Base-by-base conservation (phyloP, 1,140 invertebrate genomes). In the Caerostris extrusa region DNA sequence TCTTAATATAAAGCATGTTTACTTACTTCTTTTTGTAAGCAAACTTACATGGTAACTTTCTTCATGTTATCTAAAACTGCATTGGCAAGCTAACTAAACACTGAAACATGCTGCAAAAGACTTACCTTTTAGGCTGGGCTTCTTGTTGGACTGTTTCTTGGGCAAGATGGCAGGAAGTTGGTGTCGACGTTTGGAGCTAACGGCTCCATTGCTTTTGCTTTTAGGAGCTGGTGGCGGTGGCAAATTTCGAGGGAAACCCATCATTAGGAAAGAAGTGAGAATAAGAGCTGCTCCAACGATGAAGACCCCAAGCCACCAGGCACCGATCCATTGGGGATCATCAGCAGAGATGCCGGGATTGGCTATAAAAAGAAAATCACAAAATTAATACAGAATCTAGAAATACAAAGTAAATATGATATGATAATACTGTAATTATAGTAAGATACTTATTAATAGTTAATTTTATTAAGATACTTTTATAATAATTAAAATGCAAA, bases 301-400 rank as follows among this genome's bases (percentile, higher is more conserved):
- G 64, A 98, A 96, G 96, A 97, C 96, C 97, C 98, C 98, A 64
- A 98, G 96, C 98, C 98, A 99, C 95, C 98, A 99, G 71, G 98
- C 98, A 56, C 98, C 98, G 56, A 99, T 97, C 98, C 98, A 99
- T 96, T 98, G 97, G 2, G 98, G 98, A 96, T 99, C 98, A 34
- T 97, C 97, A 77, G 98, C 97, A 92, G 97, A 97, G 14, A 95
- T 88, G 5, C 94, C 90, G 69, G 90, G 90, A 57, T 92, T 92
- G 6, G 90, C 81, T 83, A 58, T 10, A 92, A 85, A 19, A 58
- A 82, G 61, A 67, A 2, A 14, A 67, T 12, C 7, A 77, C 3
- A 77, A 34, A 34, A 53, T 3, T 3, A 71, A 34, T 7, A 77
- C 4, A 53, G 5, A 12, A 19, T 34, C 6, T 19, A 17, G 64